Conservation (phyloP, 2,113 vertebrate genomes). For the Barbus barbus region DNA sequence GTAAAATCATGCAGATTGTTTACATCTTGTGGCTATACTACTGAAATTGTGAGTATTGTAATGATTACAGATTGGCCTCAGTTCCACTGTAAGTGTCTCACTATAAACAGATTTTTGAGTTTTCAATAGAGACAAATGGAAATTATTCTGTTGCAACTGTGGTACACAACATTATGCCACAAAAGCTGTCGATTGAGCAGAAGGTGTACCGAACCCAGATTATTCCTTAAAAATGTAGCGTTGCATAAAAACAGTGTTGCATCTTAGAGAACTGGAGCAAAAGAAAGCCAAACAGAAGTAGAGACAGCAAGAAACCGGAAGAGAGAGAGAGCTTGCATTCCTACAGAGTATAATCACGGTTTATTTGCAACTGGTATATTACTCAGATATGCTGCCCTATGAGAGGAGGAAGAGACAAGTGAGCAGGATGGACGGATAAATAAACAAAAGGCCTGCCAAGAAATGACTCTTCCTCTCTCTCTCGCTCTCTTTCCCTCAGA, state of each 20-base stretch:
- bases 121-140: no score
- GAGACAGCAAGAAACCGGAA: conserved; percentile 12
- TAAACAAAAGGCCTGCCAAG: conserved; percentile 59
- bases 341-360: conserved; percentile 50
- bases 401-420: conserved; percentile 32
- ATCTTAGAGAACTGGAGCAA: background rate
- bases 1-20: background rate
- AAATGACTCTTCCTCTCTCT: conserved; percentile 40
- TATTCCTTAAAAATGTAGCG: background rate
- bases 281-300: background rate
- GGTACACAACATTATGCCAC: no score
- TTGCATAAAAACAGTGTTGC: conserved; percentile 17
- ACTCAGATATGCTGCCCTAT: conserved; percentile 44
- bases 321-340: conserved; percentile 47
- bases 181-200: no score
- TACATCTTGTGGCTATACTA: no score
- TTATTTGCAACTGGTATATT: conserved; percentile 54
- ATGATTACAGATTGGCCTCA: no score
- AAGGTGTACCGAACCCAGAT: no score
- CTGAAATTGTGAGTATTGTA: no score
- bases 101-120: no score
- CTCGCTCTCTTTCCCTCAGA: conserved; percentile 72
- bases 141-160: no score
- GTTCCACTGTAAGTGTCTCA: no score
- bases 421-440: conserved; percentile 55